Conservation (phyloP, 37 sponge, comb jelly and placozoan species). For the Corticium candelabrum region DNA sequence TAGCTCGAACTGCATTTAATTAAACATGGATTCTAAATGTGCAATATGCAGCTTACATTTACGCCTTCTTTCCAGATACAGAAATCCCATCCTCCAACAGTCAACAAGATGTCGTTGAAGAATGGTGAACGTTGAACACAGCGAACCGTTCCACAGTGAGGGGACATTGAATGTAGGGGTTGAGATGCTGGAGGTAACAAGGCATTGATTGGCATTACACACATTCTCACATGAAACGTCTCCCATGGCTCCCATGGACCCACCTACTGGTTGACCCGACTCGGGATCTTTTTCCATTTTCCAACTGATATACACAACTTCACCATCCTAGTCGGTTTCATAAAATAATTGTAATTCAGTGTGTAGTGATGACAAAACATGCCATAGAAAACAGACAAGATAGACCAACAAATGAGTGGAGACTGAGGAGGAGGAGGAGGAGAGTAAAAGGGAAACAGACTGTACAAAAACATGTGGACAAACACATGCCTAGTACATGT, state of each 20-base stretch:
- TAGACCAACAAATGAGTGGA: too few species aligned
- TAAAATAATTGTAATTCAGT: background rate
- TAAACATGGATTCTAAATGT: background rate
- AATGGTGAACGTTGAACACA: conserved; percentile 86
- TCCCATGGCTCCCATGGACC: background rate
- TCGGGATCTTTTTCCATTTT: conserved; percentile 71
- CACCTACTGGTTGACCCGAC: conserved; percentile 63
- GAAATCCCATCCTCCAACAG: conserved; percentile 86
- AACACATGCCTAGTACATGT: background rate
- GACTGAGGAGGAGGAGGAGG: background rate
- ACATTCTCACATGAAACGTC: background rate
- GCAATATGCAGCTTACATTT: conserved; percentile 22
- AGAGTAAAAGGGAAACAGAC: background rate
- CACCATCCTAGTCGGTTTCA: conserved; percentile 65
- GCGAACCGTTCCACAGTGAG: conserved; percentile 59
- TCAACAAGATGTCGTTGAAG: conserved; percentile 82
- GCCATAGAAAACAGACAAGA: too few species aligned
- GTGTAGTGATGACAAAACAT: too few species aligned
- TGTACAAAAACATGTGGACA: background rate
- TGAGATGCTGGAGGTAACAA: background rate
- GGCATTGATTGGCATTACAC: background rate
- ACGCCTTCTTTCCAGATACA: conserved; percentile 86
- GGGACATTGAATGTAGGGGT: background rate
- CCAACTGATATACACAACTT: conserved; percentile 80
- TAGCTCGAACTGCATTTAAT: background rate